Percentiles rank a stretch among this genome's conserved stretches.
Conservation (phyloP, 2,113 vertebrate species). For the Pangasianodon hypophthalmus region DNA sequence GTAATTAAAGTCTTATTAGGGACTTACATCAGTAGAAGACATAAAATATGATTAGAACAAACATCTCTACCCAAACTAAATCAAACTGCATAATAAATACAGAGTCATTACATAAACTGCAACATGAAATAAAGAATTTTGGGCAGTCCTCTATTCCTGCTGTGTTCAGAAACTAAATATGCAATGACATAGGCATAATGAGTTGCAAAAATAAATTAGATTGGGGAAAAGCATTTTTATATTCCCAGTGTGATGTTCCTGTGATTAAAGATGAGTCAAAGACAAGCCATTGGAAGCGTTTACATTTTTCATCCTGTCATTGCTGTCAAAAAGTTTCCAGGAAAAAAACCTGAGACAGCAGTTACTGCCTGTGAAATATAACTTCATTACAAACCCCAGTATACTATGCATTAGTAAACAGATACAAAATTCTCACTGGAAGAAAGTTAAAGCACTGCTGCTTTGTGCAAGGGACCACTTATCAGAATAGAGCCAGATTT, state of each 20-base stretch:
- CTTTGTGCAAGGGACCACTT: not conserved
- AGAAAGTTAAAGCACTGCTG: not conserved
- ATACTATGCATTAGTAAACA: constrained; percentile 14
- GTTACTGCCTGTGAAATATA: constrained; percentile 24
- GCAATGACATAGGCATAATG: constrained; percentile 1
- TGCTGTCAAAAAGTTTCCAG: constrained; percentile 18
- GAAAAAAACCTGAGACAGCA: constrained; percentile 16
- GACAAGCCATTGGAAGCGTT: not conserved
- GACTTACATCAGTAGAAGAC: not conserved
- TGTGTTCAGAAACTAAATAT: constrained; percentile 14
- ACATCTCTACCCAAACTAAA: not conserved
- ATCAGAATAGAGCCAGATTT: not conserved
- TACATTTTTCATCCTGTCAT: constrained; percentile 22
- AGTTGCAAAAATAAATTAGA: not conserved
- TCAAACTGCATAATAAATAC: not conserved
- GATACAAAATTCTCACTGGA: not conserved
- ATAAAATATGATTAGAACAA: not conserved
- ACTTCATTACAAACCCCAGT: constrained; percentile 14
- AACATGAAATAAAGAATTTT: not conserved
- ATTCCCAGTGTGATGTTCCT: constrained; percentile 10
- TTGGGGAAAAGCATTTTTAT: not conserved
- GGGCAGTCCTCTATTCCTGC: not conserved
- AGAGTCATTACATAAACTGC: not conserved
- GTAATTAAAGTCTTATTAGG: not conserved
- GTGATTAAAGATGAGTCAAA: constrained; percentile 26